Base-by-base conservation (phyloP, 1,140 invertebrate species). In the Zaprionus kolodkinae region DNA sequence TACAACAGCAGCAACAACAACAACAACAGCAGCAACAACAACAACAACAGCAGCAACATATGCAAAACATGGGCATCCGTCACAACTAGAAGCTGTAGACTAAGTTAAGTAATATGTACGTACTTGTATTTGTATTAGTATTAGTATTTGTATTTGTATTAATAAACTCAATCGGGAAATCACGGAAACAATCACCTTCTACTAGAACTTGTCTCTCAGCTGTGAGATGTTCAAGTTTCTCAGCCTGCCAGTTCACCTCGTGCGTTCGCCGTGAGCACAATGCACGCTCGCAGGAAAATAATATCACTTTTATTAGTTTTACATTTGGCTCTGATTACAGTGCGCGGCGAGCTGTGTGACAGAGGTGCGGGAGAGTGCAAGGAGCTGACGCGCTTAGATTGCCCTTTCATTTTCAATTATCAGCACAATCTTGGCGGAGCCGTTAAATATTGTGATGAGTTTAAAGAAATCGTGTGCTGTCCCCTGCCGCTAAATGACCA, bases 381-480 rank as follows among this genome's bases (percentile, higher is more conserved):
- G 56, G 66, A 76, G 11, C 30, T 87, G 30, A 72, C 65, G 13
- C 62, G 21, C 7, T 60, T 55, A 0, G 78, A 84, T 6, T 91
- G 87, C 45, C 88, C 88, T 2, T 69, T 84, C 6, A 63, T 89
- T 50, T 83, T 91, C 52, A 72, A 73, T 27, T 79, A 79, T 38
- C 71, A 68, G 21, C 87, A 91, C 50, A 27, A 81, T n/a, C 77
- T 91, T 25, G 79, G 72, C 7, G 6, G 66, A 0, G 30, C 48
- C 7, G 52, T 89, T 1, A 89, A 89, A 43, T 89, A 74, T 33
- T 91, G 82, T 38, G 78, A 91, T 69, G 79, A 91, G 50, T 71
- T 76, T 12, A 78, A 91, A 17, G 81, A 86, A 33, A 84, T 91
- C 43, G 82, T 91, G 1, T 91, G 89, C 35, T 91, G 89, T 48